phyloP scores from a whole-genome alignment of 1,140 invertebrate species.

The Coelopa frigida region DNA sequence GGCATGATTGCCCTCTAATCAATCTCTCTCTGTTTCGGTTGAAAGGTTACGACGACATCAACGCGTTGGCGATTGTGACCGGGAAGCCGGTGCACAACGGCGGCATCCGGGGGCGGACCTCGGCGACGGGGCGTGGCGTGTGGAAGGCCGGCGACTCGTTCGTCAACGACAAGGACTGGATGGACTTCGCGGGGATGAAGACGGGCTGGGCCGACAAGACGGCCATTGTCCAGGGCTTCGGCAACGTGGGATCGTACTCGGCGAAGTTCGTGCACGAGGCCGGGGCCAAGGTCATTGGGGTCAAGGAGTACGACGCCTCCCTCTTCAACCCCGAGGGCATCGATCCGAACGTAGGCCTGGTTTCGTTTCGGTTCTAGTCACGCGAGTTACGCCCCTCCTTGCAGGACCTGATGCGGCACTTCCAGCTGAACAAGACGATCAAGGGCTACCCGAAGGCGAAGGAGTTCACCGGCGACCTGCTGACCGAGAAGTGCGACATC shows the following conservation, averaged over 20 bases:
- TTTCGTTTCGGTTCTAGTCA: background rate
- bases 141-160: constrained; percentile 77
- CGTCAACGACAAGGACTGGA: constrained; percentile 69
- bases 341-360: constrained; percentile 57
- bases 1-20: background rate
- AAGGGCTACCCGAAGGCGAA: constrained; percentile 68
- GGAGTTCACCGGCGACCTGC: constrained; percentile 51
- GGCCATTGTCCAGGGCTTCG: constrained; percentile 83
- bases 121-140: constrained; percentile 84
- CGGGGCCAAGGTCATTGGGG: constrained; percentile 75
- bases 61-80: constrained; percentile 76
- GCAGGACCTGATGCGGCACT: constrained; percentile 21
- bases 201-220: constrained; percentile 72
- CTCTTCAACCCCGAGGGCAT: constrained; percentile 74
- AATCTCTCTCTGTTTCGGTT: background rate
- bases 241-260: constrained; percentile 80
- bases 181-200: constrained; percentile 62
- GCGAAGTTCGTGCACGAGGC: constrained; percentile 66
- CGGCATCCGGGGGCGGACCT: constrained; percentile 73
- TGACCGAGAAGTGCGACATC: constrained; percentile 78
- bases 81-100: constrained; percentile 74
- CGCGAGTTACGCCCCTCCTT: background rate
- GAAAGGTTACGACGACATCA: constrained; percentile 64
- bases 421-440: constrained; percentile 54
- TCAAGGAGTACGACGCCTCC: constrained; percentile 65